Evolutionary conservation across 1,140 invertebrate genomes (phyloP), one percentile per base, ranked within the genome.

Genomic region (Mya arenaria): DNA sequence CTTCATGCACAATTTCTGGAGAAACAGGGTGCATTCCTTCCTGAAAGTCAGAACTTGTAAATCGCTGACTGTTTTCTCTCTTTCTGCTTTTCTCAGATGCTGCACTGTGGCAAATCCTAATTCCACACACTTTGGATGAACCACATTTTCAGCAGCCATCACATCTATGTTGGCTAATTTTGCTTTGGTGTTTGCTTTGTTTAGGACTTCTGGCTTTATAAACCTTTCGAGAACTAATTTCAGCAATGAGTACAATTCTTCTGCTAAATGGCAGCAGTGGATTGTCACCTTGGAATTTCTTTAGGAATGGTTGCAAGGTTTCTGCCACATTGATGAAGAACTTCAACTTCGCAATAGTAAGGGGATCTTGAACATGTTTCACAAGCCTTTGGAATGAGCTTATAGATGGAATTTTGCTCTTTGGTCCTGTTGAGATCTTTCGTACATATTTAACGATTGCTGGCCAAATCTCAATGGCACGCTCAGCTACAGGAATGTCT

Each of bases 291-390:
- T 81, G 75, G 55, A 55, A 86, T 28, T 52, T 62, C 15, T 28
- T 60, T 36, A 82, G 69, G 55, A 84, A 86, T 82, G 78, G 68
- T 37, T 58, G 41, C 32, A 84, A 25, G 17, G 17, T 30, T 32
- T 52, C 39, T n/a, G 79, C 79, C 10, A 82, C 69, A 36, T 30
- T 23, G 15, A 60, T 63, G 32, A 82, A 82, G 60, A 73, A 68
- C 39, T 69, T 36, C 34, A 82, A 39, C 41, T 73, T 82, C 13
- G 62, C 55, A 52, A 69, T 48, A 39, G 56, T 71, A 4, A 77
- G 60, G 19, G 56, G 56, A 34, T 77, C 73, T 25, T 77, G 19
- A 30, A 74, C 36, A 36, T 48, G 36, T 4, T 41, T 6, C 5
- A 69, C 19, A n/a, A 69, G 65, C 4, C 23, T 80, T n/a, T 56